Evolutionary conservation across 2,797 vertebrate genomes (phyloP).

Genomic region (Tadarida brasiliensis): DNA sequence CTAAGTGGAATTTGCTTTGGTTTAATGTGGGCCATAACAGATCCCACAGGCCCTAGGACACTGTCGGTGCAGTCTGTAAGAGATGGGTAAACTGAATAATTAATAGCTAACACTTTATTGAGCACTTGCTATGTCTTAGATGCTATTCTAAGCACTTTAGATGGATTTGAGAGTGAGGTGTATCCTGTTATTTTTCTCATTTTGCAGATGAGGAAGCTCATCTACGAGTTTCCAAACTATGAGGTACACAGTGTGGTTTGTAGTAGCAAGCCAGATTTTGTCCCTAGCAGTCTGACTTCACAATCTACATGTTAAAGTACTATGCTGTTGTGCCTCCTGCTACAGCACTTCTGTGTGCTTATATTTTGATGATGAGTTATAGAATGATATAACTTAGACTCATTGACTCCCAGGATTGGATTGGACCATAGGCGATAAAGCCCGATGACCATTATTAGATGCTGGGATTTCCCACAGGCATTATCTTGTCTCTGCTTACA

Average conservation of each 20-base stretch:
- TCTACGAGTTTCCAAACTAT: neutral
- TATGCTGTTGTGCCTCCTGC: neutral
- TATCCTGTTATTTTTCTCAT: neutral
- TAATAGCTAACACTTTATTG: neutral
- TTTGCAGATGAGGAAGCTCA: constrained; percentile 23
- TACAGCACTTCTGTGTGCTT: neutral
- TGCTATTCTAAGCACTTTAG: neutral
- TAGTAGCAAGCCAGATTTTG: neutral
- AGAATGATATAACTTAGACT: neutral
- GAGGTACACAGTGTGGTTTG: neutral
- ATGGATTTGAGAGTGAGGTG: neutral
- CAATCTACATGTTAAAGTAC: neutral
- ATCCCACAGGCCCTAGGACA: neutral
- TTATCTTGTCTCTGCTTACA: neutral
- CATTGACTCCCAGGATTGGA: neutral
- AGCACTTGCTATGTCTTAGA: neutral
- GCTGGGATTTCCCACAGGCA: neutral
- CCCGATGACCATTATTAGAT: neutral
- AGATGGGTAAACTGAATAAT: neutral
- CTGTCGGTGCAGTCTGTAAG: neutral
- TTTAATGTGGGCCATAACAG: neutral
- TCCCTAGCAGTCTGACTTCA: neutral
- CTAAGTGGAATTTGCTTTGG: neutral
- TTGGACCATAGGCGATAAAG: neutral
- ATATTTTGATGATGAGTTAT: neutral